phyloP scores from a whole-genome alignment of 2,888 invertebrate genomes.

The Entomobrya multifasciata region DNA sequence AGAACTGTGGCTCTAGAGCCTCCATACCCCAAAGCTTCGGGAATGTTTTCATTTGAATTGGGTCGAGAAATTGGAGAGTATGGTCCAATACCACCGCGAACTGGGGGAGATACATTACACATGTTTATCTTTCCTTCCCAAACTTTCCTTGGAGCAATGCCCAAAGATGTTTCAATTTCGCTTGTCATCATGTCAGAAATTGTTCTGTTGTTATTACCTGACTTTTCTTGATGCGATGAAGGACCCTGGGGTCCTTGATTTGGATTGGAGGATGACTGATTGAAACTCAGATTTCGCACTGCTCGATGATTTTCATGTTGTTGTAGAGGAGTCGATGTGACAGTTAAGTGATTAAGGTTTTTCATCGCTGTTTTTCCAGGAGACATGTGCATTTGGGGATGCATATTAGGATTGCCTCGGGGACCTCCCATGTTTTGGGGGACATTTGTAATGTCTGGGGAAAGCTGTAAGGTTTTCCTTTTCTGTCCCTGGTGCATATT shows the following conservation, averaged over 20 bases:
- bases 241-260: neutral
- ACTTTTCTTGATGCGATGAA: slow-evolving; percentile 39
- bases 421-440: slow-evolving; percentile 34
- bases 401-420: too few species aligned
- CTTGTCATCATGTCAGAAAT: slow-evolving; percentile 94
- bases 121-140: neutral
- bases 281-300: slow-evolving; percentile 73
- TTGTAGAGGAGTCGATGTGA: slow-evolving; percentile 40
- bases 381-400: too few species aligned
- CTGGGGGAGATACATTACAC: slow-evolving; percentile 78
- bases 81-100: slow-evolving; percentile 79
- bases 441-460: slow-evolving; percentile 75
- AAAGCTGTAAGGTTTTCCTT: slow-evolving; percentile 77
- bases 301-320: slow-evolving; percentile 57
- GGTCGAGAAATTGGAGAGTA: slow-evolving; percentile 82
- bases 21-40: slow-evolving; percentile 68
- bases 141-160: slow-evolving; percentile 85
- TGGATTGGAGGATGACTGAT: slow-evolving; percentile 28
- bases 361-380: slow-evolving; percentile 65
- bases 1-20: slow-evolving; percentile 76
- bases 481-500: slow-evolving; percentile 52
- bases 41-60: slow-evolving; percentile 79
- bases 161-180: slow-evolving; percentile 93
- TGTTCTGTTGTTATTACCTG: slow-evolving; percentile 85
- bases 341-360: slow-evolving; percentile 66